These are phyloP conservation scores for Cryptus armator DNA, from an alignment of 2,888 invertebrate species.

Conservation along the genomic window DNA sequence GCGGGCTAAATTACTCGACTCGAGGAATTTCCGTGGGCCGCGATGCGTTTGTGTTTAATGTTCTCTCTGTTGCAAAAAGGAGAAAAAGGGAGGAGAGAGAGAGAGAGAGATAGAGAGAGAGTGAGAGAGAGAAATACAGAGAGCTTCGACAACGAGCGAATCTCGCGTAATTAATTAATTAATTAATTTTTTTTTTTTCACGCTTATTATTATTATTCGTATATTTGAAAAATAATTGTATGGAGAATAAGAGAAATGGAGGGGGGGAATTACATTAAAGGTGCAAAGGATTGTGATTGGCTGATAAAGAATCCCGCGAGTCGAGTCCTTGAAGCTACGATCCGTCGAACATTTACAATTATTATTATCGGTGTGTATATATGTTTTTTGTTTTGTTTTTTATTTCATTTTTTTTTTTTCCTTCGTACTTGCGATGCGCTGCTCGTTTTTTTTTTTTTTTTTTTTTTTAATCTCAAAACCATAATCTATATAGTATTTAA, in stretches of 20 bases:
- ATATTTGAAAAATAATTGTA: conserved; percentile 30
- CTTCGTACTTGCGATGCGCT: conserved; percentile 45
- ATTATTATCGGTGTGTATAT: conserved; percentile 21
- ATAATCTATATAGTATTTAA: conserved; percentile 58
- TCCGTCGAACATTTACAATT: conserved; percentile 54
- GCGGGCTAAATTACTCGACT: conserved; percentile 40
- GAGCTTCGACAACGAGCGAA: not conserved
- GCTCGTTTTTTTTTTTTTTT: conserved; percentile 22
- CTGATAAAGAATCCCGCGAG: not conserved
- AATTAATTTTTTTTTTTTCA: conserved; percentile 29
- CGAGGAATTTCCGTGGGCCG: conserved; percentile 23
- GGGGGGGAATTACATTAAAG: not conserved
- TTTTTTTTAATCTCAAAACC: conserved; percentile 54
- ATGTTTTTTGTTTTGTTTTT: conserved; percentile 6
- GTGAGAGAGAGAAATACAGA: no score
- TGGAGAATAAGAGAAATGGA: not conserved
- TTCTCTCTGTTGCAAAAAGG: not conserved
- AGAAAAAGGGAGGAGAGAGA: not conserved
- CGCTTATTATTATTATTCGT: conserved; percentile 32
- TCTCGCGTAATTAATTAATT: not conserved
- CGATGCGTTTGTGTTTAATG: not conserved
- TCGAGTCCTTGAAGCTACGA: conserved; percentile 32
- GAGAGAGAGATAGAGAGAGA: not conserved
- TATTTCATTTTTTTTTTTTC: conserved; percentile 21
- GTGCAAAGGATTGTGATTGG: not conserved